Conservation (phyloP, 1,140 invertebrate species). For the Panulirus ornatus region DNA sequence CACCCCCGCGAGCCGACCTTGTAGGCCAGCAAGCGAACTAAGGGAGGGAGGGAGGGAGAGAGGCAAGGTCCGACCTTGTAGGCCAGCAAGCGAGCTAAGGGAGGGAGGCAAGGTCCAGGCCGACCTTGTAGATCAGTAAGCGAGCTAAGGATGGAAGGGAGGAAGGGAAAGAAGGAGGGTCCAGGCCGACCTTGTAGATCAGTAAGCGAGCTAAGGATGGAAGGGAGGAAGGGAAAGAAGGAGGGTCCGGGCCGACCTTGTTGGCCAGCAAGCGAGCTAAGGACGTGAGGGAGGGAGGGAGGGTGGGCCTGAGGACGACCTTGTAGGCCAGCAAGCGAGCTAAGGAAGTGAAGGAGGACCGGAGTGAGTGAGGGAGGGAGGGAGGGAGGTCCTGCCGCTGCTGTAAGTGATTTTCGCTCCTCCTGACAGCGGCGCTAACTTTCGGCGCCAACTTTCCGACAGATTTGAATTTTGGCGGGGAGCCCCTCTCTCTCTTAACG, state of each 20-base stretch:
- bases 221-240: not conserved
- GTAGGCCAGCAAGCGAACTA: not conserved
- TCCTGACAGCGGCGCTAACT: conserved; percentile 48
- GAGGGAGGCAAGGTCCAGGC: not conserved
- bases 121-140: not conserved
- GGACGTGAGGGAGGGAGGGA: not conserved
- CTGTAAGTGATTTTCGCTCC: conserved; percentile 52
- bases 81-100: not conserved
- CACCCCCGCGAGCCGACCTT: not conserved
- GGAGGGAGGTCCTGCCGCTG: not conserved
- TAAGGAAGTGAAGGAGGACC: no score
- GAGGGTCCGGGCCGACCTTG: no score
- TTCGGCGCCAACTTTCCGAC: conserved; percentile 47
- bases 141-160: conserved; percentile 8
- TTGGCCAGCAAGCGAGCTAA: no score
- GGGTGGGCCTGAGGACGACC: no score
- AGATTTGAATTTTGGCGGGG: conserved; percentile 37
- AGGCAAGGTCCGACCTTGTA: not conserved
- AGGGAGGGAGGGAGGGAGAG: not conserved
- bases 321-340: no score
- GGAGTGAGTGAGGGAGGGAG: not conserved
- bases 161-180: not conserved
- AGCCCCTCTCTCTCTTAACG: conserved; percentile 19
- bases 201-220: conserved; percentile 4
- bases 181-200: not conserved